A percentile compares a stretch with the other conserved stretches of the same genome.
These are phyloP conservation scores for Amblyopsis rosae DNA, from an alignment of 2,113 vertebrate species.

Conservation along the genomic window DNA sequence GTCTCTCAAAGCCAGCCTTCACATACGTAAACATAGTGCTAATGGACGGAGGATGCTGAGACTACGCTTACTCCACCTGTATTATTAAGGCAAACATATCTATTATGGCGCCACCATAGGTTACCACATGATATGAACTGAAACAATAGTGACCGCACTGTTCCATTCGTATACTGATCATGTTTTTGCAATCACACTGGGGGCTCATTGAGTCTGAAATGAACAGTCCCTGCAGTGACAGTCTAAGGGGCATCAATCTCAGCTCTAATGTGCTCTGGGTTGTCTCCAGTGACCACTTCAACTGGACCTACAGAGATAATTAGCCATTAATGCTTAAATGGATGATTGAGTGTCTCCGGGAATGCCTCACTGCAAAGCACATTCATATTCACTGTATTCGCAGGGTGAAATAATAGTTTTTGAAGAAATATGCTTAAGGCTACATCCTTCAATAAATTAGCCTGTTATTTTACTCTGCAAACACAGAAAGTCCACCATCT, in stretches of 20 bases:
- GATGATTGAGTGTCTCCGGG: conserved; percentile 29
- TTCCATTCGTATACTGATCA: not conserved
- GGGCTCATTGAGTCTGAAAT: conserved; percentile 51
- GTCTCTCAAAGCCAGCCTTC: no score
- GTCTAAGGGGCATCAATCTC: conserved; percentile 46
- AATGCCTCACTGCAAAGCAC: conserved; percentile 24
- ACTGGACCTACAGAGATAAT: conserved; percentile 57
- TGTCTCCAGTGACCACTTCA: conserved; percentile 45
- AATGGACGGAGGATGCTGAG: no score
- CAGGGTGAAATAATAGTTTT: no score
- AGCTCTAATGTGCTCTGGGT: conserved; percentile 58
- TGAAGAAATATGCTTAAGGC: no score
- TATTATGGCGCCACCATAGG: not conserved
- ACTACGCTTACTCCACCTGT: no score
- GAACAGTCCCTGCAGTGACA: conserved; percentile 37
- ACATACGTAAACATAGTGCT: no score
- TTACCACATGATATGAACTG: conserved; percentile 31
- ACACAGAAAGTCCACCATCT: no score
- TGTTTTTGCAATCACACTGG: conserved; percentile 18
- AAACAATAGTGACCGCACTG: conserved; percentile 5
- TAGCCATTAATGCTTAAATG: conserved; percentile 46
- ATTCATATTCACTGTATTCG: not conserved
- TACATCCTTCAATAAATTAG: no score
- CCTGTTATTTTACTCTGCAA: not conserved
- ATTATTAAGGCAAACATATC: no score